Evolutionary conservation across 2,113 vertebrate species (phyloP).

Genomic region (Catharus fuscescens): DNA sequence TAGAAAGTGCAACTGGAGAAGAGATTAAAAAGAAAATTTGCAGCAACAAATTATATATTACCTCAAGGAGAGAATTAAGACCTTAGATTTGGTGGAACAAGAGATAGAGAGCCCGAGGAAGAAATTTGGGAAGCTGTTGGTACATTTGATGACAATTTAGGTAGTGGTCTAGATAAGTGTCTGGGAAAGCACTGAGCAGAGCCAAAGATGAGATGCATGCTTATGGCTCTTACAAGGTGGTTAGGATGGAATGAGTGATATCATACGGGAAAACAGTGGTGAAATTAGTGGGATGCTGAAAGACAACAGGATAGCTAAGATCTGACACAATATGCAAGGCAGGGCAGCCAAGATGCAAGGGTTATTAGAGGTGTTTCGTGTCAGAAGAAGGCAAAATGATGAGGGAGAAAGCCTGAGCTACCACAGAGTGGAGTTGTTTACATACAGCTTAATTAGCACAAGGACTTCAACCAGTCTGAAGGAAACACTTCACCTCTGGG

Average conservation of each 20-base stretch:
- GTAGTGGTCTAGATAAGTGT: not conserved
- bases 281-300: not conserved
- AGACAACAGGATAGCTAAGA: not conserved
- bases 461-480: not conserved
- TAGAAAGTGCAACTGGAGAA: not conserved
- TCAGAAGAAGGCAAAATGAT: not conserved
- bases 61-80: not conserved
- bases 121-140: not conserved
- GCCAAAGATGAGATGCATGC: not conserved
- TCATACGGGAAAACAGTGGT: not conserved
- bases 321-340: not conserved
- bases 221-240: not conserved
- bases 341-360: not conserved
- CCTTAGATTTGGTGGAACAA: fast-evolving
- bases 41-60: not conserved
- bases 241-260: not conserved
- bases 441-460: not conserved
- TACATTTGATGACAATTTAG: not conserved
- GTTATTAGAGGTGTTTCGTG: not conserved
- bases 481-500: conserved; percentile 3
- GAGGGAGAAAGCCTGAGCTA: not conserved
- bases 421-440: not conserved
- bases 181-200: not conserved
- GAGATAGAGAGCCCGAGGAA: not conserved
- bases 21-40: not conserved